phyloP scores from a whole-genome alignment of 2,113 vertebrate species.

The Labeo catla region DNA sequence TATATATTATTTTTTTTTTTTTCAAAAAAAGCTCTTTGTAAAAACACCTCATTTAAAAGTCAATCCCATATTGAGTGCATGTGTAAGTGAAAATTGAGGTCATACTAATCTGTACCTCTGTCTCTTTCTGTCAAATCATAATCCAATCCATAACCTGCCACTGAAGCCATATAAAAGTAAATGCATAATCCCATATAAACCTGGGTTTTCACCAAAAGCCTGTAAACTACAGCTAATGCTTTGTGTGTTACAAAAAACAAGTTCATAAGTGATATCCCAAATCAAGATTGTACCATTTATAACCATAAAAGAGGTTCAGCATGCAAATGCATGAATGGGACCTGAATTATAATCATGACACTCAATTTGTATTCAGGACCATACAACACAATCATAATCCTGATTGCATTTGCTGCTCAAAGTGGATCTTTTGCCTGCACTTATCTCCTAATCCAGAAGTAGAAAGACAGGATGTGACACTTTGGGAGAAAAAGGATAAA shows the following conservation, averaged over 20 bases:
- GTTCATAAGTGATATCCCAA: slow-evolving; percentile 34
- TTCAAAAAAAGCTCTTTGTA: not conserved
- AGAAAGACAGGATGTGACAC: slow-evolving; percentile 48
- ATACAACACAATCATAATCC: slow-evolving; percentile 49
- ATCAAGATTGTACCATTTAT: slow-evolving; percentile 33
- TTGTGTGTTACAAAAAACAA: slow-evolving; percentile 31
- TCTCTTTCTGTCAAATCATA: slow-evolving; percentile 53
- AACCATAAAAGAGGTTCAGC: slow-evolving; percentile 50
- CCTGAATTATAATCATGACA: slow-evolving; percentile 49
- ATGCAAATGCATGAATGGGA: slow-evolving; percentile 24
- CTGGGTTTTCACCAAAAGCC: slow-evolving; percentile 46
- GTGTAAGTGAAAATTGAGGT: slow-evolving; percentile 56
- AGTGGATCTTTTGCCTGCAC: slow-evolving; percentile 35
- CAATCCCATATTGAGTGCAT: slow-evolving; percentile 36
- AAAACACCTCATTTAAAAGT: slow-evolving; percentile 35
- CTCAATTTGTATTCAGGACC: slow-evolving; percentile 50
- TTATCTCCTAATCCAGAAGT: slow-evolving; percentile 52
- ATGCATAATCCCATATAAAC: slow-evolving; percentile 42
- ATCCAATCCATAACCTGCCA: slow-evolving; percentile 57
- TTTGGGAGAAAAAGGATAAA: slow-evolving; percentile 10
- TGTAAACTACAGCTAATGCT: slow-evolving; percentile 29
- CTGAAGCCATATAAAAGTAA: slow-evolving; percentile 28
- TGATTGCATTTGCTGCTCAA: slow-evolving; percentile 52
- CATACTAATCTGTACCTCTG: slow-evolving; percentile 55
- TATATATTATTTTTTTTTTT: too few species aligned